A percentile compares a stretch with the other conserved stretches of the same genome.
phyloP scores from a whole-genome alignment of 2,888 invertebrate genomes.

The Athalia cordata region DNA sequence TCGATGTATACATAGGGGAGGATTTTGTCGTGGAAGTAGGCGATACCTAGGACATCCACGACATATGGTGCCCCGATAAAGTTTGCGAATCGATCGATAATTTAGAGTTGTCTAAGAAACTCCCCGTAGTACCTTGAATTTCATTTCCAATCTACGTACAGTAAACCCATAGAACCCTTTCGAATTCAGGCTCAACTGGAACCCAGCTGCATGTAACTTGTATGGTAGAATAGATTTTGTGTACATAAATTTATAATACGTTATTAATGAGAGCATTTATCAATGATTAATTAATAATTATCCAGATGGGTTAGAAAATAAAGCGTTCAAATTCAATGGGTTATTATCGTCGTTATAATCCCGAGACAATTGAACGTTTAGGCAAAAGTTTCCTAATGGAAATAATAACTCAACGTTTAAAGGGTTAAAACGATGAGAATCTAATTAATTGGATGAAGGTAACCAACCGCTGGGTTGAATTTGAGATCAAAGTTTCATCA shows the following conservation, averaged over 20 bases:
- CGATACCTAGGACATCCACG: slow-evolving; percentile 34
- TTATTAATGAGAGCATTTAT: no score
- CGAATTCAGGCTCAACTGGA: no score
- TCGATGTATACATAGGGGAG: not conserved
- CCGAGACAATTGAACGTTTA: not conserved
- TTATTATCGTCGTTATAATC: no score
- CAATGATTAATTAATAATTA: no score
- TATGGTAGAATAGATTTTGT: no score
- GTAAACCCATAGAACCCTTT: no score
- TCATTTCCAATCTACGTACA: no score
- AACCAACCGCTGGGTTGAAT: slow-evolving; percentile 32
- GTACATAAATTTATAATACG: no score
- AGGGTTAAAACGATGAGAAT: slow-evolving; percentile 6
- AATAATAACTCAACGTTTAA: slow-evolving; percentile 33
- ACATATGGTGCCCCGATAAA: slow-evolving; percentile 25
- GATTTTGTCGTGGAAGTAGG: slow-evolving; percentile 39
- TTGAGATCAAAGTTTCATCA: slow-evolving; percentile 33
- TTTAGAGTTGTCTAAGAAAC: slow-evolving; percentile 36
- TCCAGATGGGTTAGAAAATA: no score
- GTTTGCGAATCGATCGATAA: slow-evolving; percentile 32
- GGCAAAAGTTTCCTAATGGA: slow-evolving; percentile 28
- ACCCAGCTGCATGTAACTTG: no score
- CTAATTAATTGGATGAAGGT: slow-evolving; percentile 25
- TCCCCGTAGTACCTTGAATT: not conserved
- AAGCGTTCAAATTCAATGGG: no score